Conservation (phyloP, 2,888 invertebrate genomes). For the Ophion costatus region DNA sequence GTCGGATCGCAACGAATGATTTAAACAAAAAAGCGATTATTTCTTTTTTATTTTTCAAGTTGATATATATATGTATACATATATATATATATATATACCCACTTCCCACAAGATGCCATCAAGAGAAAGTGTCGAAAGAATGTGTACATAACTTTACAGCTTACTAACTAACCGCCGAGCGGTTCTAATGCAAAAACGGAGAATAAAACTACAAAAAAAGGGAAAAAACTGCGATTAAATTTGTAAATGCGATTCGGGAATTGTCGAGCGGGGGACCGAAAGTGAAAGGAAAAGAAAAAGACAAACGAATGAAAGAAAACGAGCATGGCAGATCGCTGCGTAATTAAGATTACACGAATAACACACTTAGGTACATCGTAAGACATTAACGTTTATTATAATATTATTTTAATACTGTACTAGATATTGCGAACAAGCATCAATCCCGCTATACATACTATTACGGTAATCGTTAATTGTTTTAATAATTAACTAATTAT, state of each 20-base stretch:
- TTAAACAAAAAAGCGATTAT: conserved; percentile 61
- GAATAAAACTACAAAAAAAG: conserved; percentile 61
- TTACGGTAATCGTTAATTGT: conserved; percentile 74
- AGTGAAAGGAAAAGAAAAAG: conserved; percentile 53
- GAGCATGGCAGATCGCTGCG: conserved; percentile 66
- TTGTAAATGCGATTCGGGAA: conserved; percentile 70
- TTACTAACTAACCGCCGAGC: conserved; percentile 79
- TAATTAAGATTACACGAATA: conserved; percentile 72
- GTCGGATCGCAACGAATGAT: conserved; percentile 41
- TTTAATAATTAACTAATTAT: conserved; percentile 75
- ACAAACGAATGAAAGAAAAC: conserved; percentile 38
- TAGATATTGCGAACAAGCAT: conserved; percentile 65
- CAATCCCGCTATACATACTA: conserved; percentile 64
- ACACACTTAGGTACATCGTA: conserved; percentile 77
- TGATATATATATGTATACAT: conserved; percentile 67
- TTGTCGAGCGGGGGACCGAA: conserved; percentile 43
- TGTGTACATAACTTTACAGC: conserved; percentile 81
- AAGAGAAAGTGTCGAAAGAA: conserved; percentile 73
- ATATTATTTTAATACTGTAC: conserved; percentile 70
- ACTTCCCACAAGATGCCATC: conserved; percentile 78
- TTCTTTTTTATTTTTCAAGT: conserved; percentile 68
- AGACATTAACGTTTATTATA: conserved; percentile 79
- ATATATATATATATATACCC: conserved; percentile 59
- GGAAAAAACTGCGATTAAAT: conserved; percentile 56
- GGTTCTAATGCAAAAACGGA: conserved; percentile 72